Percentiles rank a stretch among this genome's conserved stretches.
Evolutionary conservation across 2,113 vertebrate genomes (phyloP).

Genomic region (Cisticola juncidis): DNA sequence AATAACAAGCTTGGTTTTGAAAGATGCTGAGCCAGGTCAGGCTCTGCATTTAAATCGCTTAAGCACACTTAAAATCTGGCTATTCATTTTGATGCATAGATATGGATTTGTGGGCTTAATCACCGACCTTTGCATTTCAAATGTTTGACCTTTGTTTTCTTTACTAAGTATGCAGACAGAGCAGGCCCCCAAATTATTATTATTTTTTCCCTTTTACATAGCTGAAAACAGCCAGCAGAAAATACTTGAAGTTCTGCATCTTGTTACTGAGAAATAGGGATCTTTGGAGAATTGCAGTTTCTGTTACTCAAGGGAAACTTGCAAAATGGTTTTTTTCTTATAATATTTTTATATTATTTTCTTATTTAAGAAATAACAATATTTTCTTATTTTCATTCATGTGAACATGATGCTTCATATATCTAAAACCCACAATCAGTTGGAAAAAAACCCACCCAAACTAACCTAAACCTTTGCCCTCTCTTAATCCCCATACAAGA

Average conservation of each 20-base stretch:
- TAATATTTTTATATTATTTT: no score
- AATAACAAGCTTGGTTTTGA: constrained; percentile 44
- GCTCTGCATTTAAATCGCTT: constrained; percentile 33
- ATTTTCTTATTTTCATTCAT: not conserved
- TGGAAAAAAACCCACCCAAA: not conserved
- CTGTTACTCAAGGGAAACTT: not conserved
- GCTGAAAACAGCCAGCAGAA: not conserved
- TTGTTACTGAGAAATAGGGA: not conserved
- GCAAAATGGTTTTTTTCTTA: no score
- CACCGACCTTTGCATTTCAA: constrained; percentile 15
- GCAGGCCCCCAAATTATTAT: not conserved
- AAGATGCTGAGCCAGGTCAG: constrained; percentile 47
- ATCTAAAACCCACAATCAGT: not conserved
- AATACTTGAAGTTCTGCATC: not conserved
- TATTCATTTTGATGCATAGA: constrained; percentile 41
- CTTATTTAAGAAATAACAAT: constrained; percentile 7
- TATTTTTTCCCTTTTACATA: not conserved
- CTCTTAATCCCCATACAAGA: constrained; percentile 41
- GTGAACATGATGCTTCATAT: not conserved
- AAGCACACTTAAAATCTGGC: constrained; percentile 34
- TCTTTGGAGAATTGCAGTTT: constrained; percentile 4
- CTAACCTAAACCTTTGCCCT: constrained; percentile 50
- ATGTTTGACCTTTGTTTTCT: constrained; percentile 49
- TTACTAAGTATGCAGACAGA: constrained; percentile 7
- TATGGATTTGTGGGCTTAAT: constrained; percentile 56